Evolutionary conservation across 2,888 invertebrate genomes (phyloP), one percentile per base, ranked within the genome.

Genomic region (Nomada goodeniana): DNA sequence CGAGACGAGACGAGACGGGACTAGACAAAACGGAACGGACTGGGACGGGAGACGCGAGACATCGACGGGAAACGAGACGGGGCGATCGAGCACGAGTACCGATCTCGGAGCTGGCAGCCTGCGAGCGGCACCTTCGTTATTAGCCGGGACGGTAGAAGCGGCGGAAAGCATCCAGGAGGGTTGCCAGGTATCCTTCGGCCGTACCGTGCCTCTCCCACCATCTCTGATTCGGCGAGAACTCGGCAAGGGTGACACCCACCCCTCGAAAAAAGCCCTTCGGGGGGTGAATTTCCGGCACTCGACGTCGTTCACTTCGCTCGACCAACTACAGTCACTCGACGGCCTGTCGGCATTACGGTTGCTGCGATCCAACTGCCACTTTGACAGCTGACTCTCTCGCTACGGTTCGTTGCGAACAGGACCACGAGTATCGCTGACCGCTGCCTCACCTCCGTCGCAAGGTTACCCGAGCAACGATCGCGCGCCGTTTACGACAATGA

Each of bases 171-270:
- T 53, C 67, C 44, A 67, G 72, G 82, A 81, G 84, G 86, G 80
- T 85, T 82, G 88, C 71, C 89, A 89, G 89, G 89, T 88, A 89
- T 82, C 79, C 78, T 70, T 53, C 70, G 76, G 68, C 79, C 75
- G 65, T 63, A 55, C 69, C 63, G 78, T 72, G 79, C 75, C 72
- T 86, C 84, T 89, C 87, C 88, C 89, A 87, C 89, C 84, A 84
- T 71, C 79, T 53, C 75, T 72, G 84, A 85, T 81, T 85, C 80
- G 84, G 44, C 82, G 78, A 75, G 68, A 64, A 67, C 77, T 78
- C 71, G 65, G 44, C 74, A 83, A 88, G 87, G 88, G 87, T 86
- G 88, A 88, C 88, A 88, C 88, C 89, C 89, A 88, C 88, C 88
- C 88, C 76, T 88, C 85, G 83, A 57, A 80, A 75, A 83, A 78